phyloP scores from a whole-genome alignment of 2,797 vertebrate species.

The Scleropages formosus region DNA sequence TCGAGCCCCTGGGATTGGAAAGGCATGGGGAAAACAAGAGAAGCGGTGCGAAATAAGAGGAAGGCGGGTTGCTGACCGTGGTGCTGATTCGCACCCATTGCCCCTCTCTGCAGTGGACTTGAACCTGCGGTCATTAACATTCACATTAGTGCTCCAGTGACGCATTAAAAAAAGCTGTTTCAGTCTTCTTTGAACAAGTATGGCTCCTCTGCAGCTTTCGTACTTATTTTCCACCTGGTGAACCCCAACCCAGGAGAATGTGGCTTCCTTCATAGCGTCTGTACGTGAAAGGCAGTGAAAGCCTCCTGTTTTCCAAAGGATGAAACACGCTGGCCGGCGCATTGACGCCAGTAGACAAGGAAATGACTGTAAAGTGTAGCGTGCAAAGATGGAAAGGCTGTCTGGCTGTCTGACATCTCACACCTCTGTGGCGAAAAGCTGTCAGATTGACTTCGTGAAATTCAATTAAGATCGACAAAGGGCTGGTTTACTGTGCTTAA shows the following conservation, averaged over 20 bases:
- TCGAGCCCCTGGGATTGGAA: too few relatives aligned
- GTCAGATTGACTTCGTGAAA: slow-evolving; percentile 21
- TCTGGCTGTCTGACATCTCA: not conserved
- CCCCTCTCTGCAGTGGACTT: too few relatives aligned
- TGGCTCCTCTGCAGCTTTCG: too few relatives aligned
- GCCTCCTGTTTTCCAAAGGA: not conserved
- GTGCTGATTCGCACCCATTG: too few relatives aligned
- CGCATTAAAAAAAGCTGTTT: too few relatives aligned
- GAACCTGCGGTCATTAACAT: too few relatives aligned
- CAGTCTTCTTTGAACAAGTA: too few relatives aligned
- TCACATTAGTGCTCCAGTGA: too few relatives aligned
- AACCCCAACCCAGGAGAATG: not conserved
- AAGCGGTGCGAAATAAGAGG: too few relatives aligned
- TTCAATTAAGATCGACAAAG: slow-evolving; percentile 12
- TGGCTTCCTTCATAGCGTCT: not conserved
- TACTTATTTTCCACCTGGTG: too few relatives aligned
- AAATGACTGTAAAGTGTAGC: not conserved
- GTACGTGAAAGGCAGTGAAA: not conserved
- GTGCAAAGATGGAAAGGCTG: not conserved
- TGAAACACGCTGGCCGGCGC: not conserved
- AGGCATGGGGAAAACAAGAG: too few relatives aligned
- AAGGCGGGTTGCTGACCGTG: too few relatives aligned
- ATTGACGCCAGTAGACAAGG: not conserved
- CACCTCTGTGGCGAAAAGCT: not conserved
- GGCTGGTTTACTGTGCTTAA: slow-evolving; percentile 9